Evolutionary conservation across 2,888 invertebrate genomes (phyloP).

Genomic region (Ecdyonurus torrentis): DNA sequence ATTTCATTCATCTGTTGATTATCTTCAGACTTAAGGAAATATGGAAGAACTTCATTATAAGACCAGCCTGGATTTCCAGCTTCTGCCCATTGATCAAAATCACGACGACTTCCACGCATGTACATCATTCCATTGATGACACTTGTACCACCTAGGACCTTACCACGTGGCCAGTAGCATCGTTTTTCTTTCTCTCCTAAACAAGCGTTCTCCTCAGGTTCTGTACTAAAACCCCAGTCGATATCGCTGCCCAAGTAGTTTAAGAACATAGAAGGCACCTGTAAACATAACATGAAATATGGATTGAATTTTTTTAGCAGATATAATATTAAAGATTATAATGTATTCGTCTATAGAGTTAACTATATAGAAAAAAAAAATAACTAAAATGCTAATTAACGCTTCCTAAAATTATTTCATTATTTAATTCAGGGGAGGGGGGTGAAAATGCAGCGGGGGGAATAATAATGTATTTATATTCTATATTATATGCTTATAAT

Average conservation of each 20-base stretch:
- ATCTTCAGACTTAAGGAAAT: conserved; percentile 74
- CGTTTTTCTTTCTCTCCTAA: conserved; percentile 48
- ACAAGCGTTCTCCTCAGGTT: conserved; percentile 64
- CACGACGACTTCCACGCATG: conserved; percentile 70
- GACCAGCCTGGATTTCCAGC: conserved; percentile 79
- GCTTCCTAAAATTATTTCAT: background rate
- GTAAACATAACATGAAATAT: no score
- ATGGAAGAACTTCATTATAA: conserved; percentile 76
- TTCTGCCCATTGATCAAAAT: conserved; percentile 77
- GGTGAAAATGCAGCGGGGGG: no score
- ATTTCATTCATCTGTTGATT: conserved; percentile 44
- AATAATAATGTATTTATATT: no score
- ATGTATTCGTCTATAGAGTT: background rate
- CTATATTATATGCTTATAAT: no score
- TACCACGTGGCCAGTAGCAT: conserved; percentile 76
- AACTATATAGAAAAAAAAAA: background rate
- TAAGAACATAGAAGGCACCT: conserved; percentile 63
- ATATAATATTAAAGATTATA: no score
- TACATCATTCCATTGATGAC: conserved; percentile 96
- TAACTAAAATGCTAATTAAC: background rate
- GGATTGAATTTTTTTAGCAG: no score
- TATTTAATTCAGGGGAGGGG: background rate
- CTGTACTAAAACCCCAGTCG: conserved; percentile 76
- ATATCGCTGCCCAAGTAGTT: conserved; percentile 74
- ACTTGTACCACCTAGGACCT: conserved; percentile 81